Evolutionary conservation across 1,140 invertebrate genomes (phyloP).

Genomic region (Mizuhopecten yessoensis): DNA sequence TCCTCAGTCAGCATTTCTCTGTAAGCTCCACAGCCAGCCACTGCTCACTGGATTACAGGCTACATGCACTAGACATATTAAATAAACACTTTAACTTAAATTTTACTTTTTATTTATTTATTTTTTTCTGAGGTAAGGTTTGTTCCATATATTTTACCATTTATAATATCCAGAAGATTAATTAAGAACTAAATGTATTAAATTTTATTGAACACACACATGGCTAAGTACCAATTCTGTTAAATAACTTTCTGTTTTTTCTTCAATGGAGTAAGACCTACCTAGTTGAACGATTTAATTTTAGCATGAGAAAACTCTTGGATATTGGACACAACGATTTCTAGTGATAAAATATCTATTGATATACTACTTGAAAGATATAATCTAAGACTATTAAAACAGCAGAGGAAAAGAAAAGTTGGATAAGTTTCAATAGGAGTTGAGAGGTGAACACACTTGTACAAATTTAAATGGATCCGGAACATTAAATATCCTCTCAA

Average conservation of each 20-base stretch:
- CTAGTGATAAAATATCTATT: constrained; percentile 36
- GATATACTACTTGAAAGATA: constrained; percentile 7
- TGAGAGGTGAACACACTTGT: constrained; percentile 10
- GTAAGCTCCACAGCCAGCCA: background rate
- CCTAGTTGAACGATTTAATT: constrained; percentile 32
- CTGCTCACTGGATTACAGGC: background rate
- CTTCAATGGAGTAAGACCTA: background rate
- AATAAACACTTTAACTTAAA: constrained; percentile 11
- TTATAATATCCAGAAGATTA: background rate
- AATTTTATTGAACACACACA: constrained; percentile 27
- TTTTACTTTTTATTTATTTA: constrained; percentile 1
- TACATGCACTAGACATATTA: constrained; percentile 9
- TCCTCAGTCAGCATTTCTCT: constrained; percentile 13
- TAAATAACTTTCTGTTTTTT: background rate
- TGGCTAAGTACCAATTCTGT: background rate
- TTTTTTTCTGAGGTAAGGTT: background rate
- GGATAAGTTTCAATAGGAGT: constrained; percentile 6
- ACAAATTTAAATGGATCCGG: constrained; percentile 21
- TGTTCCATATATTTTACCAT: background rate
- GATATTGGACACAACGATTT: background rate
- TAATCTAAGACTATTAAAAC: constrained; percentile 35
- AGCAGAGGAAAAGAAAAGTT: constrained; percentile 34
- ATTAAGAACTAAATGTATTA: background rate
- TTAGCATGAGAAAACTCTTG: background rate
- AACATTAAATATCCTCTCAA: constrained; percentile 29